A percentile compares a stretch with the other conserved stretches of the same genome.
These are phyloP conservation scores for Ibidorhyncha struthersii DNA, from an alignment of 2,113 vertebrate genomes.

Conservation along the genomic window DNA sequence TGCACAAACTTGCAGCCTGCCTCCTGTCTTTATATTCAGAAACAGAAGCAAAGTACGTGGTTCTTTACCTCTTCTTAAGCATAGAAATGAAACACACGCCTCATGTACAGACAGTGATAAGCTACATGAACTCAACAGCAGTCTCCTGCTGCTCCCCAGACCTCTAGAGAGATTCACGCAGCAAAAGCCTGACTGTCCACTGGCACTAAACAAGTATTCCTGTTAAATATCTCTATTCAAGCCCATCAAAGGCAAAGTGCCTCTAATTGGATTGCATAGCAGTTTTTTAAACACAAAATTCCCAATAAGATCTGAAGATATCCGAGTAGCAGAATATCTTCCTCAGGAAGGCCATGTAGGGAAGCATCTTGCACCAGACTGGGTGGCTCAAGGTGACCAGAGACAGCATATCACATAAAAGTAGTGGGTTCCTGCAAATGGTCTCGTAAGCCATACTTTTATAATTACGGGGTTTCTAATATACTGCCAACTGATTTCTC, in stretches of 20 bases:
- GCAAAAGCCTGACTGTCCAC: not conserved
- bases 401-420: not conserved
- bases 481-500: not conserved
- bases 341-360: not conserved
- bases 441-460: not conserved
- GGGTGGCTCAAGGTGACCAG: not conserved
- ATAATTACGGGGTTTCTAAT: not conserved
- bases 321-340: not conserved
- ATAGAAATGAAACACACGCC: not conserved
- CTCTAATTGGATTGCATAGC: not conserved
- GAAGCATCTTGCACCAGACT: not conserved
- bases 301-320: not conserved
- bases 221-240: not conserved
- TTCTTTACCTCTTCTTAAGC: not conserved
- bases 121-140: not conserved
- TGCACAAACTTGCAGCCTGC: not conserved
- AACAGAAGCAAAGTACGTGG: not conserved
- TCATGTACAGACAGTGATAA: not conserved
- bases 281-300: accelerated
- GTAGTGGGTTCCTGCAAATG: not conserved
- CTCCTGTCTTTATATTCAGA: not conserved
- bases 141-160: not conserved
- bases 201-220: not conserved
- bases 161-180: not conserved
- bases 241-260: not conserved